Evolutionary conservation across 1,140 invertebrate genomes (phyloP).

Genomic region (Drosophila trapezifrons): DNA sequence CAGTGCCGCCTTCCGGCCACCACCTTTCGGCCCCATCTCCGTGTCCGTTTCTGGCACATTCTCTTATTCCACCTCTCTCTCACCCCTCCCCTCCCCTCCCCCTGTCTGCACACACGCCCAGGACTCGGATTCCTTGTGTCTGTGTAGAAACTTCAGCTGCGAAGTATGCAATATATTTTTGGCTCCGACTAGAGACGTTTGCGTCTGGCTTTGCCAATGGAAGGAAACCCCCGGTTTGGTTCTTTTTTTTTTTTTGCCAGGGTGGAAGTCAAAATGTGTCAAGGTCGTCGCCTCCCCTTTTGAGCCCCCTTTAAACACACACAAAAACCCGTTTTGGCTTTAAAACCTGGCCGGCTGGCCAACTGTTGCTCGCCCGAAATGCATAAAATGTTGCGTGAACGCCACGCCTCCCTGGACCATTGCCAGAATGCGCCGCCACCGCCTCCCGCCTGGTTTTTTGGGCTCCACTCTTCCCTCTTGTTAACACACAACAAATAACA

Average conservation of each 20-base stretch:
- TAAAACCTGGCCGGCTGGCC: slow-evolving; percentile 52
- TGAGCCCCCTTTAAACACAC: slow-evolving; percentile 34
- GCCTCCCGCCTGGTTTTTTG: not conserved
- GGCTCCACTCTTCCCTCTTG: slow-evolving; percentile 34
- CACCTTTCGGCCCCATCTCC: slow-evolving; percentile 19
- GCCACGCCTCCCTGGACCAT: slow-evolving; percentile 37
- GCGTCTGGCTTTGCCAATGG: slow-evolving; percentile 42
- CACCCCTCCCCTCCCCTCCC: no score
- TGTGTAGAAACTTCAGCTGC: slow-evolving; percentile 62
- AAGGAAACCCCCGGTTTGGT: not conserved
- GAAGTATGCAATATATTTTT: slow-evolving; percentile 80
- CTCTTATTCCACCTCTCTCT: not conserved
- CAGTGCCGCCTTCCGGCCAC: slow-evolving; percentile 54
- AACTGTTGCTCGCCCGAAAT: slow-evolving; percentile 67
- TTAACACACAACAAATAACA: slow-evolving; percentile 79
- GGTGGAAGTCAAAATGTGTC: slow-evolving; percentile 60
- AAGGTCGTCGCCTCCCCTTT: slow-evolving; percentile 64
- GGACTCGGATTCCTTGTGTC: slow-evolving; percentile 33
- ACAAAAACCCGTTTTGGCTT: slow-evolving; percentile 51
- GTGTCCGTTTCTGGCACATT: slow-evolving; percentile 11
- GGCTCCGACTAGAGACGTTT: slow-evolving; percentile 68
- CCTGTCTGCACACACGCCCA: slow-evolving; percentile 15
- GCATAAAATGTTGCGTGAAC: slow-evolving; percentile 67
- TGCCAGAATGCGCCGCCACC: slow-evolving; percentile 25
- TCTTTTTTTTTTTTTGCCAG: not conserved